Percentiles rank a stretch among this genome's conserved stretches.
Conservation (phyloP, 64 coral and sea anemone species). For the Montipora cactus region DNA sequence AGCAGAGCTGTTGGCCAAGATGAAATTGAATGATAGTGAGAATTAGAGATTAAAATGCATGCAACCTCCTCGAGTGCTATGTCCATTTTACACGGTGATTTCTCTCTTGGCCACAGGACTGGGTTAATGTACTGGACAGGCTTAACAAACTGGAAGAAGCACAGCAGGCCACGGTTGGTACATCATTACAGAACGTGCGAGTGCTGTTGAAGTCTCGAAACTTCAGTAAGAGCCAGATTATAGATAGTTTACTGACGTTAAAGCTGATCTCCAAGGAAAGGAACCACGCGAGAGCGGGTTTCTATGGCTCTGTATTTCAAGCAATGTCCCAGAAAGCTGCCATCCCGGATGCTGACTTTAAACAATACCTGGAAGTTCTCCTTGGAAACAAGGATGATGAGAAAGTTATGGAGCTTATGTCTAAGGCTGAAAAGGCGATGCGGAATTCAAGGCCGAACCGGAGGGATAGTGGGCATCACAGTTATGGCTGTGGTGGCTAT, state of each 20-base stretch:
- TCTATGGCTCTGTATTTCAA: slow-evolving; percentile 29
- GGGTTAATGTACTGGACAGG: slow-evolving; percentile 6
- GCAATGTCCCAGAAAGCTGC: slow-evolving; percentile 42
- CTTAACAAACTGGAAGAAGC: slow-evolving; percentile 39
- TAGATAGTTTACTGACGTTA: background rate
- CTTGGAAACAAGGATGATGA: too few species aligned
- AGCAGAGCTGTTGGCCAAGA: background rate
- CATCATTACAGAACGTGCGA: slow-evolving; percentile 14
- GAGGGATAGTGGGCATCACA: too few species aligned
- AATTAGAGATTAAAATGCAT: background rate
- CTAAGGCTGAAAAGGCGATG: slow-evolving; percentile 49
- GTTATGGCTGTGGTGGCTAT: too few species aligned
- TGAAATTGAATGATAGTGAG: slow-evolving; percentile 1
- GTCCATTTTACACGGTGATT: slow-evolving; percentile 1
- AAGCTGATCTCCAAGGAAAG: slow-evolving; percentile 40
- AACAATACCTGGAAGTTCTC: too few species aligned
- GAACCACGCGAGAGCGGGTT: slow-evolving; percentile 2
- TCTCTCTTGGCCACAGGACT: slow-evolving; percentile 9
- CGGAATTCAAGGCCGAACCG: background rate
- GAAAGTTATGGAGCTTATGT: slow-evolving; percentile 17
- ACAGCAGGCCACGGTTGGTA: slow-evolving; percentile 26
- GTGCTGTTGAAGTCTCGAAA: slow-evolving; percentile 21
- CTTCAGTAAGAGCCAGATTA: slow-evolving; percentile 40
- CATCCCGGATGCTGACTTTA: slow-evolving; percentile 16
- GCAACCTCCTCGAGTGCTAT: background rate